Conservation (phyloP, 2,113 vertebrate genomes). For the Sylvietta virens region DNA sequence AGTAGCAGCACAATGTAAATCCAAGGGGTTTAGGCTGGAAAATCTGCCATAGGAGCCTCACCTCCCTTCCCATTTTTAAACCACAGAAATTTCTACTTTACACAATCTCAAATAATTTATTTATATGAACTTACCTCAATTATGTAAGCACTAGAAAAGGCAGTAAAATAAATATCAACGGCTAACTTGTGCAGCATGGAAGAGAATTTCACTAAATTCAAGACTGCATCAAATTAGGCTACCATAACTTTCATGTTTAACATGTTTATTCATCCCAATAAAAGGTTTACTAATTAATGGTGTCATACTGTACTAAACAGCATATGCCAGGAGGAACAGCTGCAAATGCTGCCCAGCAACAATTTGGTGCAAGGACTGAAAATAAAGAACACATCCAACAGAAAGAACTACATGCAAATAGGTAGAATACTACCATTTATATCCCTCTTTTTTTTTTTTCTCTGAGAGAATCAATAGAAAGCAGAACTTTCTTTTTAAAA, state of each 20-base stretch:
- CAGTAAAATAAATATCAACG: not conserved
- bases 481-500: not conserved
- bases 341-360: not conserved
- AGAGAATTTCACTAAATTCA: not conserved
- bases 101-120: not conserved
- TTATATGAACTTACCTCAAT: not conserved
- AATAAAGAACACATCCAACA: accelerated
- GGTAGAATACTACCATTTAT: not conserved
- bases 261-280: not conserved
- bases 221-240: not conserved
- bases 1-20: not conserved
- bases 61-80: not conserved
- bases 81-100: not conserved
- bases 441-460: accelerated
- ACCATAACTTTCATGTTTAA: not conserved
- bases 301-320: not conserved
- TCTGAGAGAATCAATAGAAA: not conserved
- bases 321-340: not conserved
- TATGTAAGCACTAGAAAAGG: not conserved
- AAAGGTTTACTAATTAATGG: not conserved
- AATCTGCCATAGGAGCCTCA: not conserved
- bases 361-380: not conserved
- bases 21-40: not conserved
- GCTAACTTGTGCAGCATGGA: not conserved
- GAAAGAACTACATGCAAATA: not conserved